phyloP scores from a whole-genome alignment of 2,888 invertebrate species.

The Sthenelais limicola region DNA sequence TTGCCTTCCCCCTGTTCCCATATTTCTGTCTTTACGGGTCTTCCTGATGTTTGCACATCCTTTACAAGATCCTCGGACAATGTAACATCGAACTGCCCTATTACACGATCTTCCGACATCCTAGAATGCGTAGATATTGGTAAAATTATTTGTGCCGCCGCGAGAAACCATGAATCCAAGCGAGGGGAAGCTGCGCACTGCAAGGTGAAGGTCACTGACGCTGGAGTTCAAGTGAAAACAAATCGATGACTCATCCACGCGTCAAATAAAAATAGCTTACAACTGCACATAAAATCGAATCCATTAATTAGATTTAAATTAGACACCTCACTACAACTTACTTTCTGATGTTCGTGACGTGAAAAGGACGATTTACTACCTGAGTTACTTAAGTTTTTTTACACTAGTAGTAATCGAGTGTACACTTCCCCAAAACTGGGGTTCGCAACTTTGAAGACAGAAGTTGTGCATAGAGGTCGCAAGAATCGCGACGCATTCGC shows the following conservation, averaged over 20 bases:
- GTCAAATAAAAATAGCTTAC: neutral
- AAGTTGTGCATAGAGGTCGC: constrained; percentile 35
- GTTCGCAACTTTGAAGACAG: constrained; percentile 42
- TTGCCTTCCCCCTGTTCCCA: constrained; percentile 37
- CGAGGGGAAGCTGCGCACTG: constrained; percentile 25
- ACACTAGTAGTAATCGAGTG: neutral
- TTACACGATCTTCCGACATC: constrained; percentile 36
- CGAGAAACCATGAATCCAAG: constrained; percentile 34
- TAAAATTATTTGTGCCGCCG: constrained; percentile 6
- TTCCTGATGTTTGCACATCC: constrained; percentile 31
- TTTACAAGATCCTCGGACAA: constrained; percentile 37
- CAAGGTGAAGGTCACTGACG: constrained; percentile 43
- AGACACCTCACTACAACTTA: too few relatives aligned
- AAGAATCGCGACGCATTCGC: constrained; percentile 29
- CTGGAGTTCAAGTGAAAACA: neutral
- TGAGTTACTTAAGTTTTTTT: too few relatives aligned
- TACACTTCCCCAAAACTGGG: constrained; percentile 27
- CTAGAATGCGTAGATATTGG: constrained; percentile 7
- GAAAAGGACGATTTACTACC: too few relatives aligned
- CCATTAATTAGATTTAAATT: too few relatives aligned
- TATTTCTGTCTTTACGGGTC: constrained; percentile 36
- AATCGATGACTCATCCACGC: neutral
- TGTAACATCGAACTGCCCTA: constrained; percentile 41
- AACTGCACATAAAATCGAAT: too few relatives aligned
- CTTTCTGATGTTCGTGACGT: too few relatives aligned